A percentile compares a stretch with the other conserved stretches of the same genome.
Evolutionary conservation across 2,888 invertebrate genomes (phyloP).

Genomic region (Drosophila longiperda): DNA sequence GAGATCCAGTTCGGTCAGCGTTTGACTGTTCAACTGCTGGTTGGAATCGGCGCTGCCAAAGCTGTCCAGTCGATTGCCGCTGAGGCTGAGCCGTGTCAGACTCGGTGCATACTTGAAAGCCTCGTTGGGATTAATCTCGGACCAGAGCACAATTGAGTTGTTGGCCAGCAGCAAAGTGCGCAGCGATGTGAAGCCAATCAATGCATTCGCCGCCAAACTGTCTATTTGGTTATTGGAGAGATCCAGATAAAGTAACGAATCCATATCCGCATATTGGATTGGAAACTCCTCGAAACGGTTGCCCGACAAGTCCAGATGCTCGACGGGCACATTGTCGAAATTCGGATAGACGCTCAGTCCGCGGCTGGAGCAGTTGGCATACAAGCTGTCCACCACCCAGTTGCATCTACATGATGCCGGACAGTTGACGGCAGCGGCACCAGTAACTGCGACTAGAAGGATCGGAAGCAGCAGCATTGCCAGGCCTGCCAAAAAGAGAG

Average conservation of each 20-base stretch:
- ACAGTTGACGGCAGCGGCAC: slow-evolving; percentile 64
- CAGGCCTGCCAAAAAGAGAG: slow-evolving; percentile 4
- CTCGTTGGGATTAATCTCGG: slow-evolving; percentile 86
- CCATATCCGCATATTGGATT: slow-evolving; percentile 85
- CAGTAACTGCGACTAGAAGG: not conserved
- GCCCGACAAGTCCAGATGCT: slow-evolving; percentile 88
- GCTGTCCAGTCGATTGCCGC: slow-evolving; percentile 87
- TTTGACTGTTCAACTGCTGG: slow-evolving; percentile 87
- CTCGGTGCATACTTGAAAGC: slow-evolving; percentile 86
- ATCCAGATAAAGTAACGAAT: slow-evolving; percentile 86
- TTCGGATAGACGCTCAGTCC: slow-evolving; percentile 73
- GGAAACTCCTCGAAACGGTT: slow-evolving; percentile 88
- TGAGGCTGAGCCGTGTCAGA: slow-evolving; percentile 88
- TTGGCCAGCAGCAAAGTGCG: slow-evolving; percentile 87
- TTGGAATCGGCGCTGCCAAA: slow-evolving; percentile 86
- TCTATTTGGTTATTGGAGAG: slow-evolving; percentile 86
- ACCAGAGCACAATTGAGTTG: slow-evolving; percentile 88
- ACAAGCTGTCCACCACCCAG: slow-evolving; percentile 82
- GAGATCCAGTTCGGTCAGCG: slow-evolving; percentile 87
- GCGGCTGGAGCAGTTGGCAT: slow-evolving; percentile 80
- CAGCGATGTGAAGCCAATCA: slow-evolving; percentile 86
- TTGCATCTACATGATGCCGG: slow-evolving; percentile 80
- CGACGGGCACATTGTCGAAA: slow-evolving; percentile 84
- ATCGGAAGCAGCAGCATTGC: slow-evolving; percentile 10
- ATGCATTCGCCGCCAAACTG: slow-evolving; percentile 85